Conservation (phyloP, 2,888 invertebrate genomes). For the Aelia acuminata region DNA sequence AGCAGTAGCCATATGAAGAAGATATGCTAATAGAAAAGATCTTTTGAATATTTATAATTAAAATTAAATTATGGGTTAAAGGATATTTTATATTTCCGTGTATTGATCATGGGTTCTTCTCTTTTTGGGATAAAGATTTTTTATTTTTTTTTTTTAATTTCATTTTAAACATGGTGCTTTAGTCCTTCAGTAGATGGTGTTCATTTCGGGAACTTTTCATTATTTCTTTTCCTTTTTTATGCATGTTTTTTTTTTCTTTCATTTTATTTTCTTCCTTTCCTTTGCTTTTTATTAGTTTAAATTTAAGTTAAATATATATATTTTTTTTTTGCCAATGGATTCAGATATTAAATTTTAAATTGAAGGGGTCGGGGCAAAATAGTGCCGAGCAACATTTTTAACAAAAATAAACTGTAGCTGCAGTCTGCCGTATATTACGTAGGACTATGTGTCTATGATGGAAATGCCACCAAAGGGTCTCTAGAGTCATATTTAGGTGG, state of each 20-base stretch:
- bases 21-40: not conserved
- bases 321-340: not conserved
- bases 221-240: constrained; percentile 48
- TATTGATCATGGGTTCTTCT: not conserved
- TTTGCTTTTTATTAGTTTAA: constrained; percentile 43
- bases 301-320: not conserved
- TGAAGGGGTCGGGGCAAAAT: too few relatives aligned
- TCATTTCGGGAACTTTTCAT: constrained; percentile 50
- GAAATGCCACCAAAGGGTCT: too few relatives aligned
- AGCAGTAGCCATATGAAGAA: too few relatives aligned
- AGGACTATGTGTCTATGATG: too few relatives aligned
- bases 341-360: not conserved
- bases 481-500: too few relatives aligned
- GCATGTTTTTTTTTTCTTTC: constrained; percentile 58
- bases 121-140: not conserved
- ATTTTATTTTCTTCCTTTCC: constrained; percentile 55
- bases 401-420: too few relatives aligned
- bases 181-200: not conserved
- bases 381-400: too few relatives aligned
- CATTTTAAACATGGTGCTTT: constrained; percentile 33
- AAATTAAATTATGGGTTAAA: not conserved
- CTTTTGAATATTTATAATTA: constrained; percentile 14
- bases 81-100: not conserved
- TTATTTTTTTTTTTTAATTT: not conserved
- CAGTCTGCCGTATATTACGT: too few relatives aligned